These are phyloP conservation scores for Aphelinus atriplicis DNA, from an alignment of 1,140 invertebrate species.

Conservation along the genomic window DNA sequence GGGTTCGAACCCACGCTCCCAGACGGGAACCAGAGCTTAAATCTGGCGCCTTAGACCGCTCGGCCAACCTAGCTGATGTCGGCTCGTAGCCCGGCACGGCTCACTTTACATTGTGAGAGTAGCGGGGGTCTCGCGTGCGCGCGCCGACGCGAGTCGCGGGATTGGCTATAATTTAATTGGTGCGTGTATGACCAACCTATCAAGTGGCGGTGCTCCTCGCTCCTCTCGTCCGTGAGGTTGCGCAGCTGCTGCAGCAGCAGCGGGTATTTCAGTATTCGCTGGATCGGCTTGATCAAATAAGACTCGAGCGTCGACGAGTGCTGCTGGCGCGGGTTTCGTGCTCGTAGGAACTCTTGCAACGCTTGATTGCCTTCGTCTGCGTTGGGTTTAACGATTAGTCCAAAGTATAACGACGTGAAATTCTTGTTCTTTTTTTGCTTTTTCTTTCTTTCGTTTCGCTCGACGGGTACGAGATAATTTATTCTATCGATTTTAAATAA, in stretches of 20 bases:
- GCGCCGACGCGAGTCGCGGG: too few relatives aligned
- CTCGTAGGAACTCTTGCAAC: constrained; percentile 92
- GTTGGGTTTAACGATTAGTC: background rate
- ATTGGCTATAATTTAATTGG: too few relatives aligned
- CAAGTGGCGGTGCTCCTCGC: constrained; percentile 93
- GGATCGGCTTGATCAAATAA: constrained; percentile 98
- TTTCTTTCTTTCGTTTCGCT: too few relatives aligned
- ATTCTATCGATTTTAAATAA: too few relatives aligned
- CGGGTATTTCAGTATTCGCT: constrained; percentile 98
- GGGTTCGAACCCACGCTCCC: constrained; percentile 71
- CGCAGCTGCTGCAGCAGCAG: constrained; percentile 93
- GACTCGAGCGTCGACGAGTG: constrained; percentile 97
- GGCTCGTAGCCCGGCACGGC: too few relatives aligned
- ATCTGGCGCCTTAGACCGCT: constrained; percentile 70
- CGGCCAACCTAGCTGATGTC: constrained; percentile 62
- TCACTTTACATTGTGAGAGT: too few relatives aligned
- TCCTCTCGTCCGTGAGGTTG: constrained; percentile 90
- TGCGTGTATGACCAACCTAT: constrained; percentile 69
- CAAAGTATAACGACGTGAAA: too few relatives aligned
- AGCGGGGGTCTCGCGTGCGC: too few relatives aligned
- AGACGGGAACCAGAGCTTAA: constrained; percentile 69
- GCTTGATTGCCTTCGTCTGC: constrained; percentile 94
- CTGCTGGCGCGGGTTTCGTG: constrained; percentile 93
- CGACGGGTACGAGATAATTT: too few relatives aligned
- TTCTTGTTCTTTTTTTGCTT: too few relatives aligned